phyloP scores from a whole-genome alignment of 2,113 vertebrate genomes.

The Piprites chloris region DNA sequence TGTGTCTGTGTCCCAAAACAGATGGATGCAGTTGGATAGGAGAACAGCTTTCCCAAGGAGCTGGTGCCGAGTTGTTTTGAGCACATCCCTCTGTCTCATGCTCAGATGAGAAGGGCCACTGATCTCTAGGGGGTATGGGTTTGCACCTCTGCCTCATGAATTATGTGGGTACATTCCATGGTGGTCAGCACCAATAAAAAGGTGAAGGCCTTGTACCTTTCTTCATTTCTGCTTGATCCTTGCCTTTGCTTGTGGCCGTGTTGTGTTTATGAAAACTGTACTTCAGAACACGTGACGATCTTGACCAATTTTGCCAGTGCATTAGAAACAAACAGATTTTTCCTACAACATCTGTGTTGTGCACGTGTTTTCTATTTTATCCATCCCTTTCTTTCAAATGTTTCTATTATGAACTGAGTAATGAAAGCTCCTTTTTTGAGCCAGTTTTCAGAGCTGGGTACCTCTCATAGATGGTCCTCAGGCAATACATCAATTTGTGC shows the following conservation, averaged over 20 bases:
- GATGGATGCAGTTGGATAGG: background rate
- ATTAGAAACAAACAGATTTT: background rate
- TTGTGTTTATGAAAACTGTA: background rate
- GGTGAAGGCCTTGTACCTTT: background rate
- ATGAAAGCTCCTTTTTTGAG: background rate
- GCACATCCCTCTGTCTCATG: background rate
- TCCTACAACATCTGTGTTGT: background rate
- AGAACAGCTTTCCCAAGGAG: slow-evolving; percentile 4
- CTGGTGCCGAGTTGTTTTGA: background rate
- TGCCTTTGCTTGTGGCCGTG: background rate
- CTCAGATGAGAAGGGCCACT: background rate
- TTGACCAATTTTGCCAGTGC: background rate
- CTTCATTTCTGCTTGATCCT: background rate
- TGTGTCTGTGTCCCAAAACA: background rate
- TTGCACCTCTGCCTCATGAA: background rate
- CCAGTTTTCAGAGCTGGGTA: background rate
- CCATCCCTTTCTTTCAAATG: background rate
- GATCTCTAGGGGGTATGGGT: background rate
- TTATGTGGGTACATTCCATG: accelerated
- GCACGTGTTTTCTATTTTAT: slow-evolving; percentile 12
- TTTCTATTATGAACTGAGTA: background rate
- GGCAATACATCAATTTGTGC: background rate
- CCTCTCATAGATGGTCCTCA: background rate
- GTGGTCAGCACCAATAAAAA: background rate
- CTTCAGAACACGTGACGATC: background rate